phyloP scores from a whole-genome alignment of 2,797 vertebrate genomes.

The Neosilurus hyrtlii region DNA sequence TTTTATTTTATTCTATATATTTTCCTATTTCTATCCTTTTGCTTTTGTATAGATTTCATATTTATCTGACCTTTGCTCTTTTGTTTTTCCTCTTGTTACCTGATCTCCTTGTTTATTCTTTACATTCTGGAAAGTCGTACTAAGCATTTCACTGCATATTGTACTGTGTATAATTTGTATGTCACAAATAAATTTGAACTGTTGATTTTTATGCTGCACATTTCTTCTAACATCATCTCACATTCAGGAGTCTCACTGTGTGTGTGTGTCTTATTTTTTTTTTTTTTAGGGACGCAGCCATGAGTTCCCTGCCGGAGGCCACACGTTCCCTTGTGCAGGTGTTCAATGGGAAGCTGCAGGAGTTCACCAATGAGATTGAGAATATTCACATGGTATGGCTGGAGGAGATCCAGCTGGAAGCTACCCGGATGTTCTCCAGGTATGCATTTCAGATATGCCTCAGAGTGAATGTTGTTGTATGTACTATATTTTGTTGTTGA shows the following conservation, averaged over 20 bases:
- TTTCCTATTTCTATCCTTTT: no score
- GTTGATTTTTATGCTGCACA: neutral
- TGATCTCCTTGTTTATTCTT: no score
- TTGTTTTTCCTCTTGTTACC: no score
- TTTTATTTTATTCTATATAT: no score
- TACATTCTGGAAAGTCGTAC: no score
- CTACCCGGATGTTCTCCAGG: conserved; percentile 85
- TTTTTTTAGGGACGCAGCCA: conserved; percentile 62
- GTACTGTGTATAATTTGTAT: no score
- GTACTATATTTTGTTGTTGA: no score
- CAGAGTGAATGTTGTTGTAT: no score
- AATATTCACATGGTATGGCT: conserved; percentile 87
- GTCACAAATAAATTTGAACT: no score
- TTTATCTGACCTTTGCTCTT: no score
- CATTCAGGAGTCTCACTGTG: neutral
- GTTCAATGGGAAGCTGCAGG: conserved; percentile 73
- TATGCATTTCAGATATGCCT: conserved; percentile 47
- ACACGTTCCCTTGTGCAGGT: conserved; percentile 69
- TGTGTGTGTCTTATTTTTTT: neutral
- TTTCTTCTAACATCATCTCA: neutral
- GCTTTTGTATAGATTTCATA: no score
- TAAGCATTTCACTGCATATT: no score
- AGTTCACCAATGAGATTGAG: conserved; percentile 74
- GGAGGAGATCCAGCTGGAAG: conserved; percentile 85
- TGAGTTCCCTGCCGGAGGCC: conserved; percentile 74